Conservation (phyloP, 2,797 vertebrate species). For the Molossus molossus region DNA sequence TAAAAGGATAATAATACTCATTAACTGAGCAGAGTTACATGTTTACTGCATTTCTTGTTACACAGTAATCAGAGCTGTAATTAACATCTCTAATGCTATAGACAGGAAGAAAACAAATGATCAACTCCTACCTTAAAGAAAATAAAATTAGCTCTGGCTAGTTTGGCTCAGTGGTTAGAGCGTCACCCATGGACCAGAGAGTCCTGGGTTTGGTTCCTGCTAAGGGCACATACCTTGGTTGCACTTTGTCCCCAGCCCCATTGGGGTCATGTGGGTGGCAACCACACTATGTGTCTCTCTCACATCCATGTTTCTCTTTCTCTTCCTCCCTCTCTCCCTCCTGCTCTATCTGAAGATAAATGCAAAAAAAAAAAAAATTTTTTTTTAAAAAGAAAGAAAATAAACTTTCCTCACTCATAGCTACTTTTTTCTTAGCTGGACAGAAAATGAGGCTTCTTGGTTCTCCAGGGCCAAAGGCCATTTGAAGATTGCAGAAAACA, state of each 20-base stretch:
- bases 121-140: conserved; percentile 69
- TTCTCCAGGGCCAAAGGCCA: conserved; percentile 14
- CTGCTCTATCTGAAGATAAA: background rate
- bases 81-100: conserved; percentile 66
- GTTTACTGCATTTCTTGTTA: conserved; percentile 82
- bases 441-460: background rate
- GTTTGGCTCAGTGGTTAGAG: background rate
- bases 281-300: background rate
- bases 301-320: background rate
- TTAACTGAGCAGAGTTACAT: conserved; percentile 82
- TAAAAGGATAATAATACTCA: conserved; percentile 85
- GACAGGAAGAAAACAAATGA: conserved; percentile 77
- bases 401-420: conserved; percentile 61
- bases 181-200: background rate
- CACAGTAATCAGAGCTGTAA: conserved; percentile 81
- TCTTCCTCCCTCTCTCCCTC: background rate
- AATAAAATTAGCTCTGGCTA: conserved; percentile 23
- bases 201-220: background rate
- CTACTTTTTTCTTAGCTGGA: conserved; percentile 13
- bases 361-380: conserved; percentile 48
- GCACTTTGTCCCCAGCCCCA: too few relatives aligned
- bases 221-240: background rate
- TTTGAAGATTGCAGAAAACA: background rate
- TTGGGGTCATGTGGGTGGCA: too few relatives aligned
- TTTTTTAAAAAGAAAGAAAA: conserved; percentile 34